Conservation (phyloP, 1,140 invertebrate genomes). For the Centruroides sculpturatus region DNA sequence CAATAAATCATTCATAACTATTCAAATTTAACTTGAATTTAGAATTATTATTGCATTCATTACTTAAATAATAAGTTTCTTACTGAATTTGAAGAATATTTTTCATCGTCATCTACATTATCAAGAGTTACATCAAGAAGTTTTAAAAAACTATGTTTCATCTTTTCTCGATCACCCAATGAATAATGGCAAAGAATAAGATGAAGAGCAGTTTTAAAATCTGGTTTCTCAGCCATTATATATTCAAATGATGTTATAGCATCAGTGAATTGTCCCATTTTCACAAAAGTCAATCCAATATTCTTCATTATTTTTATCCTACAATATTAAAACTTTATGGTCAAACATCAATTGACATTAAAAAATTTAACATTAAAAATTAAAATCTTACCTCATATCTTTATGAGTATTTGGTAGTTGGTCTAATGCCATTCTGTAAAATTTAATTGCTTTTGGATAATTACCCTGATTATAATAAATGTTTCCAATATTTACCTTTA, state of each 20-base stretch:
- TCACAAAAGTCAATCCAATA: slow-evolving; percentile 87
- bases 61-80: slow-evolving; percentile 18
- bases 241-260: slow-evolving; percentile 93
- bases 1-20: neutral
- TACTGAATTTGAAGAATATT: slow-evolving; percentile 40
- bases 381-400: slow-evolving; percentile 50
- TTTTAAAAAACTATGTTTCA: slow-evolving; percentile 81
- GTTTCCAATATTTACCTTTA: slow-evolving; percentile 97
- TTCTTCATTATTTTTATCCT: slow-evolving; percentile 98
- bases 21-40: neutral
- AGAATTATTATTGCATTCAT: neutral
- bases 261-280: slow-evolving; percentile 90
- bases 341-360: no score
- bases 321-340: neutral
- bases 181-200: slow-evolving; percentile 86
- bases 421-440: slow-evolving; percentile 93
- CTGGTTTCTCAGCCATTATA: slow-evolving; percentile 88
- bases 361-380: neutral
- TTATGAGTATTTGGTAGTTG: slow-evolving; percentile 85
- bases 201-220: slow-evolving; percentile 77
- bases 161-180: slow-evolving; percentile 81
- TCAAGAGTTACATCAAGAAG: slow-evolving; percentile 74
- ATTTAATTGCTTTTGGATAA: slow-evolving; percentile 88
- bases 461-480: slow-evolving; percentile 92
- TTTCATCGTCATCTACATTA: slow-evolving; percentile 60